Evolutionary conservation across 2,888 invertebrate species (phyloP).

Genomic region (Chromoteleia sp.): DNA sequence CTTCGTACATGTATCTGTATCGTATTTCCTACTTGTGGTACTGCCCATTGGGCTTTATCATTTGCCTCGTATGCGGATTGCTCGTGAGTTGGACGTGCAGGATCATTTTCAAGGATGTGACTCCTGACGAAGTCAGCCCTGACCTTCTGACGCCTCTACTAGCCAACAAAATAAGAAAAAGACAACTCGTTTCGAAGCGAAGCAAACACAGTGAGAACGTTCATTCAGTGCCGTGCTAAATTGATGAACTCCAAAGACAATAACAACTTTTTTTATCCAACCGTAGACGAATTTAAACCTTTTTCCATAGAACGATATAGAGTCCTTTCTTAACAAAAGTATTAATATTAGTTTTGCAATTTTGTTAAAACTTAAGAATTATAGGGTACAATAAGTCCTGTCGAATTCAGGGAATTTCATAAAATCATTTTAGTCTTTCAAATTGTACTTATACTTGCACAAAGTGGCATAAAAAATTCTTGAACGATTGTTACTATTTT

Average conservation of each 20-base stretch:
- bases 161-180: constrained; percentile 70
- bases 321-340: background rate
- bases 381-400: no score
- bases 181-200: constrained; percentile 46
- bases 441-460: background rate
- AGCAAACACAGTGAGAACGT: constrained; percentile 19
- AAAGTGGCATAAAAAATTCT: background rate
- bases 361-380: background rate
- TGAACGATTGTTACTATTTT: no score
- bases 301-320: no score
- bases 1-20: constrained; percentile 76
- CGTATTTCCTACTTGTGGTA: constrained; percentile 82
- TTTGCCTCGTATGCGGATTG: constrained; percentile 74
- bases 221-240: constrained; percentile 43
- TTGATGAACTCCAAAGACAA: background rate
- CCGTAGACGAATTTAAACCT: background rate
- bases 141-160: constrained; percentile 76
- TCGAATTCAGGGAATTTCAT: background rate
- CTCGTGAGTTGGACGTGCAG: constrained; percentile 69
- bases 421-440: background rate
- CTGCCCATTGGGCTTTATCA: constrained; percentile 77
- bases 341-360: constrained; percentile 6
- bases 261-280: background rate
- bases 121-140: constrained; percentile 70
- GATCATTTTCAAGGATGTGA: constrained; percentile 62